These are phyloP conservation scores for Chrysochloris asiatica DNA, from an alignment of 2,113 vertebrate genomes.

Conservation along the genomic window DNA sequence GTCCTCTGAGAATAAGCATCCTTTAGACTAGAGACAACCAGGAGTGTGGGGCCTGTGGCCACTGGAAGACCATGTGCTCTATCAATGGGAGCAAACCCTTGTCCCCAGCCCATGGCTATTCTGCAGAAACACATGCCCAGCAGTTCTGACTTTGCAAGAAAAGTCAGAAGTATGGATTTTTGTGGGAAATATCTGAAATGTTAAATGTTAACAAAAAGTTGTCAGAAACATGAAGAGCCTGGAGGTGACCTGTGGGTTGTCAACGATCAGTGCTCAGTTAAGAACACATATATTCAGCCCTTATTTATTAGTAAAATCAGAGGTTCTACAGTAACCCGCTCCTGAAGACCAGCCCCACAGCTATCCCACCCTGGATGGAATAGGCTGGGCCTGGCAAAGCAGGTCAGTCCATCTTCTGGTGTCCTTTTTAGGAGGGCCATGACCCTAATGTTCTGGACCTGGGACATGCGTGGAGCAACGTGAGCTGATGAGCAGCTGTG, in stretches of 20 bases:
- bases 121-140: not conserved
- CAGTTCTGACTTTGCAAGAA: not conserved
- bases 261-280: not conserved
- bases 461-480: not conserved
- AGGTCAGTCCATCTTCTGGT: not conserved
- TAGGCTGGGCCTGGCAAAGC: fast-evolving
- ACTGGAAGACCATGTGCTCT: not conserved
- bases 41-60: not conserved
- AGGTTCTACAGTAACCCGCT: not conserved
- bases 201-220: not conserved
- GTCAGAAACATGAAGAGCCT: not conserved
- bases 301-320: not conserved
- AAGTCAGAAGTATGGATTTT: not conserved
- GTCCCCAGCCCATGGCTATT: not conserved
- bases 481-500: fast-evolving
- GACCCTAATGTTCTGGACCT: fast-evolving
- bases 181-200: not conserved
- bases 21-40: not conserved
- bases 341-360: not conserved
- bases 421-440: not conserved
- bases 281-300: not conserved
- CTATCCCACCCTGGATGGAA: not conserved
- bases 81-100: not conserved
- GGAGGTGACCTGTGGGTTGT: not conserved
- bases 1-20: not conserved